These are phyloP conservation scores for Lepidurus apus DNA, from an alignment of 1,140 invertebrate genomes.

Conservation along the genomic window DNA sequence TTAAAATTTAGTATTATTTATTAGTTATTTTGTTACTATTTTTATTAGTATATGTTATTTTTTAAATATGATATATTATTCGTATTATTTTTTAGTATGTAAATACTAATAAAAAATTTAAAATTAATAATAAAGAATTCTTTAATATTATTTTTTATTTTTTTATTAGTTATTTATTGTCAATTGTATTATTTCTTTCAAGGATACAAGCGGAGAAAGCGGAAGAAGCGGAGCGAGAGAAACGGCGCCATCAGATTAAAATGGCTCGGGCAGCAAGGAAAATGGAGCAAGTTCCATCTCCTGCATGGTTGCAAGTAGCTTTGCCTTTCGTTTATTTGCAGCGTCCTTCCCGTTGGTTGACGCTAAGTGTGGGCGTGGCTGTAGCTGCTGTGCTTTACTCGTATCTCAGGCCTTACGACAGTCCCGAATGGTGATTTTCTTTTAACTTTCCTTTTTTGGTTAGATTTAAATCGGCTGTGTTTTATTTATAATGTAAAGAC, in stretches of 20 bases:
- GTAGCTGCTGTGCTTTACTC: conserved; percentile 25
- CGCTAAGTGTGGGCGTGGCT: conserved; percentile 27
- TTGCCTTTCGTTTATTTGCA: conserved; percentile 10
- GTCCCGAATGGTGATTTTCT: conserved; percentile 27
- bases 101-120: too few relatives aligned
- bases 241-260: background rate
- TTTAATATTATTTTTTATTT: background rate
- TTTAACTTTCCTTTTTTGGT: conserved; percentile 25
- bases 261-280: background rate
- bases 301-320: background rate
- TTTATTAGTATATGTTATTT: background rate
- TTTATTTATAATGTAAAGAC: background rate
- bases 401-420: conserved; percentile 25
- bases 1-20: background rate
- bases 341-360: background rate
- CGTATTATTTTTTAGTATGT: too few relatives aligned
- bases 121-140: too few relatives aligned
- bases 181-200: background rate
- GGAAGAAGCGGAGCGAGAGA: background rate
- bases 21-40: background rate
- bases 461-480: background rate
- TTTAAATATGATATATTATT: too few relatives aligned
- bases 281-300: background rate
- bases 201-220: background rate
- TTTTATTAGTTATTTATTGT: background rate